Percentiles rank a stretch among this genome's conserved stretches.
Evolutionary conservation across 2,113 vertebrate species (phyloP).

Genomic region (Corythaeola cristata): DNA sequence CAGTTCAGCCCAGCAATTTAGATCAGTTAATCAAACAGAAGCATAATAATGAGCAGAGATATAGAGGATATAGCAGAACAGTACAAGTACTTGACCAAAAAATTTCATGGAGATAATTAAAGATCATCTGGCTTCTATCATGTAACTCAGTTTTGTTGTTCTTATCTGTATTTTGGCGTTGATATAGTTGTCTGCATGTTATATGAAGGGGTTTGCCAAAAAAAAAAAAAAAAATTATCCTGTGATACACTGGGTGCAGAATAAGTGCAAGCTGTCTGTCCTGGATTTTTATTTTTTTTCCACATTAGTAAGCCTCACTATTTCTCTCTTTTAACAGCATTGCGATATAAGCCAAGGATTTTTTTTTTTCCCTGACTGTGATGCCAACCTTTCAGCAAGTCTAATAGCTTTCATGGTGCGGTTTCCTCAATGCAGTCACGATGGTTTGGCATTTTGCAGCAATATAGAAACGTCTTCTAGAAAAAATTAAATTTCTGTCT

Average conservation of each 20-base stretch:
- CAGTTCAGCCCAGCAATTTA: slow-evolving; percentile 6
- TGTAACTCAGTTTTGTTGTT: not conserved
- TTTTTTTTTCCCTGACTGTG: not conserved
- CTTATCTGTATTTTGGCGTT: not conserved
- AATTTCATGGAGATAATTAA: not conserved
- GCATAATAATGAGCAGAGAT: not conserved
- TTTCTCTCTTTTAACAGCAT: not conserved
- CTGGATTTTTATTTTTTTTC: not conserved
- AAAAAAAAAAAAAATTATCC: not conserved
- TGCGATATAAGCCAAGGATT: not conserved
- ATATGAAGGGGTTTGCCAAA: not conserved
- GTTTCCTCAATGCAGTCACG: not conserved
- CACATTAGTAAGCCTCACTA: not conserved
- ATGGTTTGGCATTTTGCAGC: not conserved
- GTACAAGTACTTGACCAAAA: not conserved
- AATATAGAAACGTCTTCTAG: not conserved
- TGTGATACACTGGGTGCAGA: not conserved
- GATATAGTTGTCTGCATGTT: not conserved
- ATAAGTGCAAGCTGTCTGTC: not conserved
- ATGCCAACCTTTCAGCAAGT: not conserved
- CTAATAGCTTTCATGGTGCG: not conserved
- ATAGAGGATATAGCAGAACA: not conserved
- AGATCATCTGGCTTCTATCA: not conserved
- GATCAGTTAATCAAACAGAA: not conserved
- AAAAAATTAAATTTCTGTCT: not conserved